Conservation (phyloP, 1,140 invertebrate genomes). For the Caligus rogercresseyi region DNA sequence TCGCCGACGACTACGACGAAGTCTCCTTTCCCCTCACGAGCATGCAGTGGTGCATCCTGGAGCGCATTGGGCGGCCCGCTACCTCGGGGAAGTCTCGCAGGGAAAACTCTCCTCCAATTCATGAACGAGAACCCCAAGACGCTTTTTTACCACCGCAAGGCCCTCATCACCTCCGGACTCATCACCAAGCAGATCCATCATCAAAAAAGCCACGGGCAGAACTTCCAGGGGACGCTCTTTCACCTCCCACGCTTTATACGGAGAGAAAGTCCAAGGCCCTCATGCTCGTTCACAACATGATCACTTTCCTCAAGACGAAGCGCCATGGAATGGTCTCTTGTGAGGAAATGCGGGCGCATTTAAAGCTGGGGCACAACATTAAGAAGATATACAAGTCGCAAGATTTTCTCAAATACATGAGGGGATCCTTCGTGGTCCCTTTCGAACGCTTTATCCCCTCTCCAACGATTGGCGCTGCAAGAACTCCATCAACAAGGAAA, state of each 20-base stretch:
- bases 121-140: slow-evolving; percentile 41
- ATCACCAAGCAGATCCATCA: slow-evolving; percentile 41
- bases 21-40: slow-evolving; percentile 28
- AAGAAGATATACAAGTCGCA: slow-evolving; percentile 35
- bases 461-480: slow-evolving; percentile 30
- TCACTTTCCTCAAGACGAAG: slow-evolving; percentile 37
- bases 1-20: slow-evolving; percentile 31
- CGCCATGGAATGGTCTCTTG: slow-evolving; percentile 37
- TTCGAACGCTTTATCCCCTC: slow-evolving; percentile 41
- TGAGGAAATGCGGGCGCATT: slow-evolving; percentile 33
- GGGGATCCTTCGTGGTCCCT: slow-evolving; percentile 27
- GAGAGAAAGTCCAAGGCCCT: slow-evolving; percentile 38
- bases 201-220: slow-evolving; percentile 23
- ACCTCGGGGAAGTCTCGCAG: slow-evolving; percentile 47
- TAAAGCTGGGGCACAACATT: slow-evolving; percentile 31
- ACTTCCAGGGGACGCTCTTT: slow-evolving; percentile 32
- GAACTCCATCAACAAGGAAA: not conserved
- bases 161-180: slow-evolving; percentile 38
- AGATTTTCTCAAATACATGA: slow-evolving; percentile 27
- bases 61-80: slow-evolving; percentile 52
- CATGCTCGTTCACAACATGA: slow-evolving; percentile 36
- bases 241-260: slow-evolving; percentile 41
- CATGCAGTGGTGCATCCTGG: slow-evolving; percentile 50
- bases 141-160: slow-evolving; percentile 46
- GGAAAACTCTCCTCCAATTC: slow-evolving; percentile 39